phyloP scores from a whole-genome alignment of 2,888 invertebrate species.

The Microctonus hyperodae region DNA sequence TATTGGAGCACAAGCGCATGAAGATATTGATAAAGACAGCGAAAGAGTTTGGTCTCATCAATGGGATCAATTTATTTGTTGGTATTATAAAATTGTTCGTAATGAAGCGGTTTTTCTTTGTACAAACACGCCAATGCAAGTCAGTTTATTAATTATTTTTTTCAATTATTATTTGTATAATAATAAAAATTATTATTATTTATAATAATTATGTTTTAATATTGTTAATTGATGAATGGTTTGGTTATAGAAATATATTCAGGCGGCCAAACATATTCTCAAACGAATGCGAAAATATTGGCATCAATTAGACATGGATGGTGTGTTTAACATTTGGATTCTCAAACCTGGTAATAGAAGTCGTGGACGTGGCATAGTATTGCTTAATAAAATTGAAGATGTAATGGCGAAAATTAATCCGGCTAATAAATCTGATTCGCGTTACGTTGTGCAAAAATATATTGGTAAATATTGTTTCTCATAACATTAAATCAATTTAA shows the following conservation, averaged over 20 bases:
- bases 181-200: too few species aligned
- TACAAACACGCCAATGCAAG: constrained; percentile 53
- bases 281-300: constrained; percentile 74
- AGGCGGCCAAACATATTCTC: constrained; percentile 65
- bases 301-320: constrained; percentile 87
- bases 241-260: constrained; percentile 53
- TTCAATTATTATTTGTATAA: not conserved
- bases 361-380: constrained; percentile 86
- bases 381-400: constrained; percentile 86
- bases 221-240: too few species aligned
- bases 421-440: constrained; percentile 67
- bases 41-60: constrained; percentile 81
- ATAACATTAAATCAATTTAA: not conserved
- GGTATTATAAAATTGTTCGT: constrained; percentile 70
- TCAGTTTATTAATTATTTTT: constrained; percentile 41
- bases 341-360: constrained; percentile 95
- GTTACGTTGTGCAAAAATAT: constrained; percentile 95
- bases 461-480: constrained; percentile 71
- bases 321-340: constrained; percentile 90
- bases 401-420: constrained; percentile 74
- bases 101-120: constrained; percentile 54
- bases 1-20: constrained; percentile 76
- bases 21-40: constrained; percentile 79
- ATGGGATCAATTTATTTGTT: constrained; percentile 85
- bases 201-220: too few species aligned